Conservation (phyloP, 2,888 invertebrate genomes). For the Ormyrus rosae region DNA sequence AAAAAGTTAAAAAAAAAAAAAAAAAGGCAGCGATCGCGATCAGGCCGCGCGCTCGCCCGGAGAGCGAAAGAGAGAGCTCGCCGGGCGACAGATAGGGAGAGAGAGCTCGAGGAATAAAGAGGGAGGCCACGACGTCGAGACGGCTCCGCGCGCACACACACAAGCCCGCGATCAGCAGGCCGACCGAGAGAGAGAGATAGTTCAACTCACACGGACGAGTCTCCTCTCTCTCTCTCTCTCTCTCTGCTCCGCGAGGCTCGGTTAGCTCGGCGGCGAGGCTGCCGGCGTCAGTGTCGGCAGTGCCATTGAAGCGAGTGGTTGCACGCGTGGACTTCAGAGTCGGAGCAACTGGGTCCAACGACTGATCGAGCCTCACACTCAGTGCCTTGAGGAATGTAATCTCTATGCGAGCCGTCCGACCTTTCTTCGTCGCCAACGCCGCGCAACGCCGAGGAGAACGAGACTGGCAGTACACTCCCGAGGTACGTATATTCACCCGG, state of each 20-base stretch:
- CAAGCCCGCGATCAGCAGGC: too few relatives aligned
- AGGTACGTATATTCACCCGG: neutral
- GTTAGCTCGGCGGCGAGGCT: neutral
- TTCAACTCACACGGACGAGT: neutral
- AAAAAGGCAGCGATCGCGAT: neutral
- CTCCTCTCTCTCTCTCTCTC: conserved; percentile 5
- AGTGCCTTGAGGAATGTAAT: conserved; percentile 71
- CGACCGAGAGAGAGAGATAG: neutral
- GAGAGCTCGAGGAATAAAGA: too few relatives aligned
- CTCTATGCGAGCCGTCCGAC: conserved; percentile 62
- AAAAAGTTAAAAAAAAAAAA: neutral
- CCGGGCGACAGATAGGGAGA: too few relatives aligned
- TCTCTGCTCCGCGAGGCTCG: neutral
- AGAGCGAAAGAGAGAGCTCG: too few relatives aligned
- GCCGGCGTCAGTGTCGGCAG: conserved; percentile 44
- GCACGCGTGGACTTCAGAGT: conserved; percentile 70
- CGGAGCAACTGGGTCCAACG: conserved; percentile 73
- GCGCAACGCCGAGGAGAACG: neutral
- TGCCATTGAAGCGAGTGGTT: conserved; percentile 51
- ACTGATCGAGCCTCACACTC: conserved; percentile 56
- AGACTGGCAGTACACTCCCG: neutral
- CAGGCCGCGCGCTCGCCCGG: too few relatives aligned
- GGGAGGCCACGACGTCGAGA: too few relatives aligned
- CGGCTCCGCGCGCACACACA: too few relatives aligned
- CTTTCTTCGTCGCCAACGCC: conserved; percentile 59